Conservation (phyloP, 2,797 vertebrate species). For the Aquila chrysaetos region DNA sequence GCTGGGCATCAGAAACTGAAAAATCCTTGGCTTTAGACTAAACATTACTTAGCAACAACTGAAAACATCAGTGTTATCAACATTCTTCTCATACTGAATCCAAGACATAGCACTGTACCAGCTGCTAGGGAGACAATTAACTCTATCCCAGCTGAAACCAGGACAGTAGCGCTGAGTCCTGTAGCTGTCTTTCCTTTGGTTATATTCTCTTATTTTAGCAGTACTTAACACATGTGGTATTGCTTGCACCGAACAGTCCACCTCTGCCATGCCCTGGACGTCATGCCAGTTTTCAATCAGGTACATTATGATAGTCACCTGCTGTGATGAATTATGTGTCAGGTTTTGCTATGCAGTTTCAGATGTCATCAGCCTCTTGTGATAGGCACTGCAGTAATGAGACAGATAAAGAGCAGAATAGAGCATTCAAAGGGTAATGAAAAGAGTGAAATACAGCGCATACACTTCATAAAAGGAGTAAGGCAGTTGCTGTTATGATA, state of each 20-base stretch:
- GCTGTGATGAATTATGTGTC: background rate
- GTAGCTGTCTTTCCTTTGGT: background rate
- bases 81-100: too few species aligned
- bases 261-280: background rate
- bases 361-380: background rate
- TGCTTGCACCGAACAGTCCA: background rate
- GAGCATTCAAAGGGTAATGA: background rate
- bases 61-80: too few species aligned
- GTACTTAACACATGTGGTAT: rapidly evolving
- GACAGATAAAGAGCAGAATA: background rate
- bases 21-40: too few species aligned
- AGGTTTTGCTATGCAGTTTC: background rate
- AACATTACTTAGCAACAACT: too few species aligned
- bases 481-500: background rate
- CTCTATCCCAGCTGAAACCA: too few species aligned
- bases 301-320: background rate
- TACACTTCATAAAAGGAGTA: background rate
- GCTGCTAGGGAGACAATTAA: too few species aligned
- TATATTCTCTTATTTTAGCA: background rate
- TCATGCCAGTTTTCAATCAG: background rate
- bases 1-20: too few species aligned
- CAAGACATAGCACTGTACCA: too few species aligned
- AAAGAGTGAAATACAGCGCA: background rate
- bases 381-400: background rate
- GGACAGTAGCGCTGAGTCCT: background rate